Evolutionary conservation across 2,797 vertebrate genomes (phyloP).

Genomic region (Aphelocoma californica): DNA sequence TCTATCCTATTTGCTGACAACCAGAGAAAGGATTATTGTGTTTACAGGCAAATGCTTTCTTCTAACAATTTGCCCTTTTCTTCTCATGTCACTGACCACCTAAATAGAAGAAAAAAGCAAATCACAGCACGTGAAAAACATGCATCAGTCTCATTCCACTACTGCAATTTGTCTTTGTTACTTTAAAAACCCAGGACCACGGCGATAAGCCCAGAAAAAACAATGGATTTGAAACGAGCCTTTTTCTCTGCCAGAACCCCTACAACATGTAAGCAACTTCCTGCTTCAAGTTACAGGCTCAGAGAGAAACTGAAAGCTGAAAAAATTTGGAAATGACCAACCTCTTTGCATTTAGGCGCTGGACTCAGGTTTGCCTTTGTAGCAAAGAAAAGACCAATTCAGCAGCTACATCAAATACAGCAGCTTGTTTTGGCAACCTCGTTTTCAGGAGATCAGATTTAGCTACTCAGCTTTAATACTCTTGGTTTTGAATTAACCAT

Average conservation of each 20-base stretch:
- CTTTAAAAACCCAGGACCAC: not conserved
- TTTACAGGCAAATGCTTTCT: not conserved
- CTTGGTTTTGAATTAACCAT: conserved; percentile 63
- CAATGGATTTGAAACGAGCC: not conserved
- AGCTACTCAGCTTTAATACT: conserved; percentile 53
- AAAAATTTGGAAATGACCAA: not conserved
- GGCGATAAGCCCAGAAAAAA: not conserved
- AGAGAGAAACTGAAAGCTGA: not conserved
- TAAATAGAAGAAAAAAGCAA: not conserved
- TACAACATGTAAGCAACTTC: not conserved
- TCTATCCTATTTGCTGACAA: not conserved
- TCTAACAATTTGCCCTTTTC: not conserved
- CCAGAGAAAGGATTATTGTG: not conserved
- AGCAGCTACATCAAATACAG: conserved; percentile 8
- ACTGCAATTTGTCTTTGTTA: not conserved
- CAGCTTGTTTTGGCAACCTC: conserved; percentile 42
- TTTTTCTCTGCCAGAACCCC: not conserved
- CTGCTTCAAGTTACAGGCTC: not conserved
- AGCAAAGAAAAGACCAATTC: conserved; percentile 21
- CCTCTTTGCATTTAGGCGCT: not conserved
- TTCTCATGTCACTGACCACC: not conserved
- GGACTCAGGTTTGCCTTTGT: not conserved
- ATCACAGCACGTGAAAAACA: not conserved
- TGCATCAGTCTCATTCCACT: not conserved
- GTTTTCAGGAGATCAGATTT: conserved; percentile 54